Evolutionary conservation across 2,888 invertebrate species (phyloP).

Genomic region (Oscheius onirici): DNA sequence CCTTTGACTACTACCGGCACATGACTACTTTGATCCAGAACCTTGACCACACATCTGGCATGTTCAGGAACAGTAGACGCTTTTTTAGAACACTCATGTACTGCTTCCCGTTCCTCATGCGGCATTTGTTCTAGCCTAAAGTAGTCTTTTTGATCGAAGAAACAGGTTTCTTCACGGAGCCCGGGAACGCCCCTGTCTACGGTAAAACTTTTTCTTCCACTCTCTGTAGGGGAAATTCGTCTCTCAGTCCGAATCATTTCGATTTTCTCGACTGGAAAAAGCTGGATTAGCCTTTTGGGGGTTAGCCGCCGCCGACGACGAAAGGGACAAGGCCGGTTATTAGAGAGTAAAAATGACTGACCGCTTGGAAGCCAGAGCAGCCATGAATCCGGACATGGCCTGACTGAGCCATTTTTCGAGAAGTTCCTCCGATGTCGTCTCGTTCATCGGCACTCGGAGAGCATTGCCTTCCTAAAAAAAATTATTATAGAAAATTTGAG

Average conservation of each 20-base stretch:
- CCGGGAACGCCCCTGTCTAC: neutral
- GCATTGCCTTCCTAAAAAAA: constrained; percentile 40
- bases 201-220: neutral
- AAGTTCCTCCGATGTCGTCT: constrained; percentile 56
- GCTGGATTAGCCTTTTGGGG: constrained; percentile 14
- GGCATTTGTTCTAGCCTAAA: constrained; percentile 38
- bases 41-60: constrained; percentile 56
- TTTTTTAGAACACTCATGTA: constrained; percentile 57
- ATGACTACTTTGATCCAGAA: constrained; percentile 48
- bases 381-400: constrained; percentile 65
- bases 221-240: neutral
- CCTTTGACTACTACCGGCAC: neutral
- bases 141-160: neutral
- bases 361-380: constrained; percentile 63
- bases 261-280: constrained; percentile 15
- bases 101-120: constrained; percentile 32
- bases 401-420: constrained; percentile 67
- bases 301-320: neutral
- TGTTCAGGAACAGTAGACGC: constrained; percentile 57
- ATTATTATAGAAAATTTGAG: neutral
- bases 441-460: constrained; percentile 51
- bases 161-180: neutral
- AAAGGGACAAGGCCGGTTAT: neutral
- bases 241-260: neutral
- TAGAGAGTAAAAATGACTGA: constrained; percentile 27